Evolutionary conservation across 1,140 invertebrate genomes (phyloP).

Genomic region (Cryptotermes secundus): DNA sequence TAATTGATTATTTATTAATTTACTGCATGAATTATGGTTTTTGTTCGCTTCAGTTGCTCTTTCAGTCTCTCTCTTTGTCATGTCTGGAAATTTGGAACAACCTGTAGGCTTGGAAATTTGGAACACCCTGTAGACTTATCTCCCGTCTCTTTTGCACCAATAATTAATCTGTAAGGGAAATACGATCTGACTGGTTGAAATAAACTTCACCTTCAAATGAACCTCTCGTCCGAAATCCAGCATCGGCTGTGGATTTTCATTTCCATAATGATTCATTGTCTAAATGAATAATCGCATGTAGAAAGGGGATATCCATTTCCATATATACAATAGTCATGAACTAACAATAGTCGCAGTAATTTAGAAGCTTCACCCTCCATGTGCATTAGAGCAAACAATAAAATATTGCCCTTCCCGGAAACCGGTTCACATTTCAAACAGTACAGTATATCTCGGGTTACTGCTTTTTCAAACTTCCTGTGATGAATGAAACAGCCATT

Average conservation of each 20-base stretch:
- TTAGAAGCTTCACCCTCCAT: neutral
- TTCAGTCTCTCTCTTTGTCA: too few relatives aligned
- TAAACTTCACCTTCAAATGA: neutral
- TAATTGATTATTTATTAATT: too few relatives aligned
- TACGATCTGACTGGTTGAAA: neutral
- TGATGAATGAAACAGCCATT: too few relatives aligned
- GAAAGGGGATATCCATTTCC: neutral
- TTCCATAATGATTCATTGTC: slow-evolving; percentile 17
- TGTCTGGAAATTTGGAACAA: too few relatives aligned
- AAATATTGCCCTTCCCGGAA: neutral
- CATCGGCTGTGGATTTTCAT: neutral
- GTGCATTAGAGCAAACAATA: slow-evolving; percentile 8
- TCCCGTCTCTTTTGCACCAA: neutral
- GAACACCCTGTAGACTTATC: neutral
- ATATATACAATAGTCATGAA: slow-evolving; percentile 1
- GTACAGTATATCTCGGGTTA: neutral
- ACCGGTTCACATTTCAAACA: neutral
- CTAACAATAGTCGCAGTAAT: neutral
- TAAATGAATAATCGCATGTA: neutral
- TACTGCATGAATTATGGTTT: too few relatives aligned
- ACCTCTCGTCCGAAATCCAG: neutral
- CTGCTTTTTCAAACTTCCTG: neutral
- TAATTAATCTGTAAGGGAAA: slow-evolving; percentile 18
- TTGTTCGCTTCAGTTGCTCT: too few relatives aligned
- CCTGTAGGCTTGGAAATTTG: neutral